phyloP scores from a whole-genome alignment of 2,797 vertebrate species.

The Rhabdomys pumilio region DNA sequence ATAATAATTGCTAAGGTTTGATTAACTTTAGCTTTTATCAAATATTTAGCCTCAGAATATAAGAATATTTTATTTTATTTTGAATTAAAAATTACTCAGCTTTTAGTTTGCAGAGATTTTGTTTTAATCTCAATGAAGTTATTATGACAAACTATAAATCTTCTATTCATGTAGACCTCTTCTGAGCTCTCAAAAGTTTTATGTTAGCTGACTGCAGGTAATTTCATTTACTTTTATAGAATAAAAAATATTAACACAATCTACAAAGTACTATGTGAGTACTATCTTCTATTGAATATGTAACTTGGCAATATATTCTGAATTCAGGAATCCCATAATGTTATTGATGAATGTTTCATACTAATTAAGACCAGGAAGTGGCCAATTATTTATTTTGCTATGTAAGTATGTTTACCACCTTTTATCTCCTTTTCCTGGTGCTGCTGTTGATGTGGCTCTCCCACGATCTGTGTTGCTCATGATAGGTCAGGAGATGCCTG shows the following conservation, averaged over 20 bases:
- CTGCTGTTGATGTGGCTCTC: background rate
- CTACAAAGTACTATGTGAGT: background rate
- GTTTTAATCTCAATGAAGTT: conserved; percentile 31
- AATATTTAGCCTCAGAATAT: background rate
- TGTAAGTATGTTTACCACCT: background rate
- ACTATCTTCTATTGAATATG: background rate
- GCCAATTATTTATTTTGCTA: background rate
- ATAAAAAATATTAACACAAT: background rate
- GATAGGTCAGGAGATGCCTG: background rate
- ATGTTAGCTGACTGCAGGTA: background rate
- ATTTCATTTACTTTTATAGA: background rate
- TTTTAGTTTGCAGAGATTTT: conserved; percentile 46
- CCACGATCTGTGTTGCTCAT: background rate
- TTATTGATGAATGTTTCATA: background rate
- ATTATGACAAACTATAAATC: background rate
- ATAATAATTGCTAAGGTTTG: conserved; percentile 57
- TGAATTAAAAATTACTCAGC: conserved; percentile 23
- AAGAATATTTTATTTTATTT: conserved; percentile 27
- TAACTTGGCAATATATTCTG: background rate
- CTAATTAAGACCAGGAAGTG: background rate
- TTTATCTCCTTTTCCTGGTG: background rate
- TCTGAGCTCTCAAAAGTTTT: background rate
- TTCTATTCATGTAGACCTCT: background rate
- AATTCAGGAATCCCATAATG: background rate
- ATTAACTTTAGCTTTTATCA: conserved; percentile 63